phyloP scores from a whole-genome alignment of 2,113 vertebrate genomes.

The Ammospiza nelsoni region DNA sequence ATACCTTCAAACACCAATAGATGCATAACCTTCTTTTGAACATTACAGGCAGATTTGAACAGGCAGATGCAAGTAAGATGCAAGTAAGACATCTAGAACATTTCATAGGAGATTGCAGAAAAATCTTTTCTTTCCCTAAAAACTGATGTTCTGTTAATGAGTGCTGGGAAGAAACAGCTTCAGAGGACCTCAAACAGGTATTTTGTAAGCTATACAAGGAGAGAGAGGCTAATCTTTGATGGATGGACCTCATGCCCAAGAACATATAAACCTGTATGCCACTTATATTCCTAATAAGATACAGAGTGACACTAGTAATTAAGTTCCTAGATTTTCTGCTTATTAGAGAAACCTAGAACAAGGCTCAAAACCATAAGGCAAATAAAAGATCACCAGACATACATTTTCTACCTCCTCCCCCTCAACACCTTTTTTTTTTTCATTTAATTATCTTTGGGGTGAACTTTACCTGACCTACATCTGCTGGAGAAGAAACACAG shows the following conservation, averaged over 20 bases:
- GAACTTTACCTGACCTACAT: background rate
- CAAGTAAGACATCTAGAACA: background rate
- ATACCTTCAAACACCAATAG: background rate
- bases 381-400: background rate
- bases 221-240: background rate
- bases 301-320: background rate
- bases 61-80: background rate
- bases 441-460: background rate
- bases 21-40: background rate
- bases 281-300: background rate
- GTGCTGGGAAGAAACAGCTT: background rate
- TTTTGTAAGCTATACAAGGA: background rate
- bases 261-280: background rate
- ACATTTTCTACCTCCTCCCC: accelerated
- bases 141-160: background rate
- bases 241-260: background rate
- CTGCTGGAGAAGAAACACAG: background rate
- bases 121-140: background rate
- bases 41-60: background rate
- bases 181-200: background rate
- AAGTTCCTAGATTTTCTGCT: background rate
- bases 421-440: no score
- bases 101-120: background rate
- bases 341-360: background rate
- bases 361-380: background rate